Evolutionary conservation across 2,888 invertebrate species (phyloP), one percentile per base, ranked within the genome.

Genomic region (Lymantria monacha): DNA sequence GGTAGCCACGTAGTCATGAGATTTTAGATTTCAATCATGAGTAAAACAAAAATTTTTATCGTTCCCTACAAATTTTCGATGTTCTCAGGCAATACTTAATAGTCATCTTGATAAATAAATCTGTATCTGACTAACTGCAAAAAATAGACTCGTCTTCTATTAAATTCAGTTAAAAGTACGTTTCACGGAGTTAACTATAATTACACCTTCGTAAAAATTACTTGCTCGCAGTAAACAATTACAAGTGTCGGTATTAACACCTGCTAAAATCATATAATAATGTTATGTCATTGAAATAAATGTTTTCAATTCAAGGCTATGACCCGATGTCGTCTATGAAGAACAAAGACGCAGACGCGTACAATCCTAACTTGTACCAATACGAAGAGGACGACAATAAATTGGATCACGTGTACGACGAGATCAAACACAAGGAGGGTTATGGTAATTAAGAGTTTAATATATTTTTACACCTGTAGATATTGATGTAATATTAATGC

Each of bases 351-450:
- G 97, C 97, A 0, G 97, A 97, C 78, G 91, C 94, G 31, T 96
- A 96, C 9, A 97, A 97, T 87, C 97, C 97, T 0, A 96, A 96
- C 73, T 92, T 97, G 48, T 97, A 97, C 76, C 95, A 97, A 66
- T 95, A 95, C 65, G 95, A 96, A 57, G 95, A 96, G 59, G 95
- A 95, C 62, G 93, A 94, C 48, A 93, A 94, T 51, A 95, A 95
- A 65, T 83, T 95, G 49, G 97, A 97, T 67, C 97, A 97, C 73
- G 94, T 97, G 0, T 97, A 97, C 72, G 97, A 97, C 77, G 97
- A 97, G 84, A 97, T 97, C 61, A 96, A 97, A 72, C 95, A 96
- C 47, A 96, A 96, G 74, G 96, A 95, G 63, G 93, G 93, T 57
- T 94, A 93, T 57, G 95, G 95, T 95, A 83, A 85, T 85, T 79